A percentile compares a stretch with the other conserved stretches of the same genome.
phyloP scores from a whole-genome alignment of 2,113 vertebrate species.

The Anolis sagrei region DNA sequence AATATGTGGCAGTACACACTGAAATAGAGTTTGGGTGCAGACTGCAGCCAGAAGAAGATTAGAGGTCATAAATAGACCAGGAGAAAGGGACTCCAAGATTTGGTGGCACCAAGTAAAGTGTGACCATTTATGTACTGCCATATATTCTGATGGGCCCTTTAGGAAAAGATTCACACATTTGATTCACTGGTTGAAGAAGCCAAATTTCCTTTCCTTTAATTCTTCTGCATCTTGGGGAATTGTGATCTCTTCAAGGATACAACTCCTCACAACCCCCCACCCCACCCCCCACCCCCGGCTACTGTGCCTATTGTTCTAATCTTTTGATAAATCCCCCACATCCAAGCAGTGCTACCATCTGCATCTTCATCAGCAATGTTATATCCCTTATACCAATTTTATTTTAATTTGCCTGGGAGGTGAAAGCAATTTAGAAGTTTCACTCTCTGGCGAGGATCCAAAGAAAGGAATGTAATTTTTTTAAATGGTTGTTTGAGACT shows the following conservation, averaged over 20 bases:
- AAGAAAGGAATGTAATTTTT: constrained; percentile 55
- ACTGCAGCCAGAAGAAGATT: constrained; percentile 59
- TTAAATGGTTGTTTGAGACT: constrained; percentile 64
- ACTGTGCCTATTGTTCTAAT: constrained; percentile 47
- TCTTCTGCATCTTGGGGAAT: constrained; percentile 37
- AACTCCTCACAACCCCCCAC: background rate
- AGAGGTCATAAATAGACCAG: constrained; percentile 59
- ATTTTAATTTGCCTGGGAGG: constrained; percentile 71
- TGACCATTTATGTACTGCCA: constrained; percentile 53
- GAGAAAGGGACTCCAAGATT: constrained; percentile 55
- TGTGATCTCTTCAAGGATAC: background rate
- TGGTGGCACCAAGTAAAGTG: constrained; percentile 25
- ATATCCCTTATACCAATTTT: constrained; percentile 68
- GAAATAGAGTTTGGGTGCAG: constrained; percentile 62
- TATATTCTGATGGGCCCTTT: constrained; percentile 36
- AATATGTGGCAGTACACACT: constrained; percentile 56
- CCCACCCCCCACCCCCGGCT: constrained; percentile 1
- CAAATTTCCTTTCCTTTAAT: constrained; percentile 41
- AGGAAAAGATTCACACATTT: constrained; percentile 30
- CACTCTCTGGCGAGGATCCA: constrained; percentile 65
- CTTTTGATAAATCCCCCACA: constrained; percentile 19
- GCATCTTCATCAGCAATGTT: constrained; percentile 65
- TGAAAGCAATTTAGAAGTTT: constrained; percentile 74
- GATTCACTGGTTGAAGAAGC: background rate
- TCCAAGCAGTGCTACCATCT: constrained; percentile 52